Conservation (phyloP, 2,113 vertebrate genomes). For the Raphicerus campestris region DNA sequence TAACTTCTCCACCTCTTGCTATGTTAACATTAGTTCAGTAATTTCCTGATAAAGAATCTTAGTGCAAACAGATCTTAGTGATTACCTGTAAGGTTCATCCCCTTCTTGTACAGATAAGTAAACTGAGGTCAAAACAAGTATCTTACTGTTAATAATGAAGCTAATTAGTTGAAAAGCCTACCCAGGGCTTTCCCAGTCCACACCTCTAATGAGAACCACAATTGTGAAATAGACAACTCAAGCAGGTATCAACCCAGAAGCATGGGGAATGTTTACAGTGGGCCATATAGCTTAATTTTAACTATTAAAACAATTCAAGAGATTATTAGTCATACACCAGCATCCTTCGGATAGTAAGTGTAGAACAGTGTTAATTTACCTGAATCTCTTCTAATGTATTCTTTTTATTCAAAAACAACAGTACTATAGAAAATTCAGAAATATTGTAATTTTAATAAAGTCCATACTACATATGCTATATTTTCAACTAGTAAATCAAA, state of each 20-base stretch:
- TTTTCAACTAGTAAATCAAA: neutral
- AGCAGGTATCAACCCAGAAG: neutral
- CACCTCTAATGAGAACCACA: neutral
- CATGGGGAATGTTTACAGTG: neutral
- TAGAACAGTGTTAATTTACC: neutral
- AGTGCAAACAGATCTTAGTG: neutral
- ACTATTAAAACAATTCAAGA: constrained; percentile 1
- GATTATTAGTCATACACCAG: neutral
- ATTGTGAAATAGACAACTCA: neutral
- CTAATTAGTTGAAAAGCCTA: neutral
- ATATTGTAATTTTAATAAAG: neutral
- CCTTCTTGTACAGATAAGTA: neutral
- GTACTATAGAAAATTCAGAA: neutral
- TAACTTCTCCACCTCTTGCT: neutral
- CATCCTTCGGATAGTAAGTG: neutral
- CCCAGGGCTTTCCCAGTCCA: too few relatives aligned
- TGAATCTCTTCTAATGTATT: constrained; percentile 23
- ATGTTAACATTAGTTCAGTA: neutral
- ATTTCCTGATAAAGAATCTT: neutral
- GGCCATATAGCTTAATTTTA: neutral
- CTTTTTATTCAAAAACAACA: neutral
- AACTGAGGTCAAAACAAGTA: neutral
- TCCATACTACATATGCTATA: neutral
- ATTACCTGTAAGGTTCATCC: neutral
- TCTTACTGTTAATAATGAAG: neutral